phyloP scores from a whole-genome alignment of 2,113 vertebrate genomes.

The Diphyllodes magnificus region DNA sequence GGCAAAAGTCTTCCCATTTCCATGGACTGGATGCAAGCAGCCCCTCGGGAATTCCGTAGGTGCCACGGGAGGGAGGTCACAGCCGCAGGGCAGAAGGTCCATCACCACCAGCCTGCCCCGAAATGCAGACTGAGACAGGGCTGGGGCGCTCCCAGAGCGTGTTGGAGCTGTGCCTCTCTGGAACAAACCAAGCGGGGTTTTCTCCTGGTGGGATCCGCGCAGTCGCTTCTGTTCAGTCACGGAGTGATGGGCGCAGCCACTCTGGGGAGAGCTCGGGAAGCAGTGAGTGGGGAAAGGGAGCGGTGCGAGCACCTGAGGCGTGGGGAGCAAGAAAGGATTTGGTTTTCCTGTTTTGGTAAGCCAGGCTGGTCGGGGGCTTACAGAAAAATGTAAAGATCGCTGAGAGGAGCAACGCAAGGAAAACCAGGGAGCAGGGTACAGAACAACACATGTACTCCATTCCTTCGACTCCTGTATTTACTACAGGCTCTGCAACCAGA shows the following conservation, averaged over 20 bases:
- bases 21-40: background rate
- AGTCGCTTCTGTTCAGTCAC: background rate
- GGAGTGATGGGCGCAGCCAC: background rate
- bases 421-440: background rate
- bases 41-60: background rate
- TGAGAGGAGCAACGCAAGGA: background rate
- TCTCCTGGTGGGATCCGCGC: background rate
- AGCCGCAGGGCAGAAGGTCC: background rate
- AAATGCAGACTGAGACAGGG: background rate
- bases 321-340: background rate
- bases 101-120: background rate
- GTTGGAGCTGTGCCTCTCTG: background rate
- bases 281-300: background rate
- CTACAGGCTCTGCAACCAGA: background rate
- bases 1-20: background rate
- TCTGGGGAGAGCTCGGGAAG: background rate
- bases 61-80: background rate
- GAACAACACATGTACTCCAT: no score
- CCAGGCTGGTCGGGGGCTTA: background rate
- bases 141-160: background rate
- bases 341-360: background rate
- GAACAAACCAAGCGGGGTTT: no score
- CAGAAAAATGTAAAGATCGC: background rate
- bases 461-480: background rate
- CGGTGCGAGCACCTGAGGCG: rapidly evolving